Evolutionary conservation across 2,797 vertebrate species (phyloP), one percentile per base, ranked within the genome.

Genomic region (Perodicticus potto): DNA sequence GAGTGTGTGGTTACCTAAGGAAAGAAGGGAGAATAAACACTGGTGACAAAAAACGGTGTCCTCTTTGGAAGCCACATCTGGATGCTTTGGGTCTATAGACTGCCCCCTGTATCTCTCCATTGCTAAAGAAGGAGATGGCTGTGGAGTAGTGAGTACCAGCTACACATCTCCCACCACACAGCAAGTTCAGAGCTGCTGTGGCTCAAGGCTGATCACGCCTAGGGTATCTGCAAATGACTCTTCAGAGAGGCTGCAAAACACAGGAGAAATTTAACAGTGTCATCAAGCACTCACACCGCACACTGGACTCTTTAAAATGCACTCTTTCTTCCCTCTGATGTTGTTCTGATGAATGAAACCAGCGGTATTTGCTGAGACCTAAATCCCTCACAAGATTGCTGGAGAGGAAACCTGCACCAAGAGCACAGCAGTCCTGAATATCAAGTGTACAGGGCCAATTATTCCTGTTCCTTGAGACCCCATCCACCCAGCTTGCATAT

Each of bases 301-400:
- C 43, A 17, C 85, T 57, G 34, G 89, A 53, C 77, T 95, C 82
- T 70, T 97, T 94, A 40, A 91, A 89, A 90, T 40, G 22, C 29
- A 2, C 77, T 89, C 73, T 69, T 72, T 97, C 63, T 74, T 94
- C 37, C 40, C 92, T 97, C 92, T 97, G 93, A 97, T 97, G 53
- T 61, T 61, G 23, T 95, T 96, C 73, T 95, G 95, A 57, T 93
- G 59, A 82, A 49, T 93, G 86, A 93, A 61, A 8, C 91, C 86
- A 45, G 27, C 55, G 63, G 67, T 73, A 53, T 92, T 97, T 88
- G 20, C 61, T 94, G 69, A 45, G 65, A 82, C 80, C 67, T 91
- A 91, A 95, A 95, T 91, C 85, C 70, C 25, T 67, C 95, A 53
- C n/a, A 61, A 96, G 57, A 61, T 85, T 96, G 80, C 90, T 78